Evolutionary conservation across 2,113 vertebrate genomes (phyloP).

Genomic region (Tor tambroides): DNA sequence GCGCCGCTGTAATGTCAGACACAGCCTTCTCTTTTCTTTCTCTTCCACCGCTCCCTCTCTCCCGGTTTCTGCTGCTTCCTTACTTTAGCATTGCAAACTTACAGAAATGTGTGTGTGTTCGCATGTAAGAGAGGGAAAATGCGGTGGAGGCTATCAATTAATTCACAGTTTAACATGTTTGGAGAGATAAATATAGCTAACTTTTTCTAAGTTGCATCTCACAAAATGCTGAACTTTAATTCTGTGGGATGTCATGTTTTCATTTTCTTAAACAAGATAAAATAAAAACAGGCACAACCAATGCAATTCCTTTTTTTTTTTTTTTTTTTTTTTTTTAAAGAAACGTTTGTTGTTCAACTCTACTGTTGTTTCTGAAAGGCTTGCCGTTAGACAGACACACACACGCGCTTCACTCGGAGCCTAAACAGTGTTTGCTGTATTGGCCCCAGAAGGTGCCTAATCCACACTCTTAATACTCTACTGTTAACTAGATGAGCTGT

Average conservation of each 20-base stretch:
- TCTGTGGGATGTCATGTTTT: not conserved
- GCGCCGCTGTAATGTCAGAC: constrained; percentile 85
- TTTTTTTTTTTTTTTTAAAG: not conserved
- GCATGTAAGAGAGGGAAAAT: not conserved
- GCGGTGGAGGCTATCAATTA: constrained; percentile 27
- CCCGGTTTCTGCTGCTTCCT: constrained; percentile 47
- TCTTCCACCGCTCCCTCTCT: constrained; percentile 45
- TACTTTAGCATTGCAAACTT: constrained; percentile 32
- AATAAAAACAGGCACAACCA: too few relatives aligned
- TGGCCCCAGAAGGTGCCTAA: constrained; percentile 59
- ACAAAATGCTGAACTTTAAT: not conserved
- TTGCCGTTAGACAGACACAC: constrained; percentile 3
- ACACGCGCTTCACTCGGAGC: not conserved
- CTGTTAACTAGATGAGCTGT: constrained; percentile 63
- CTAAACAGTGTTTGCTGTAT: constrained; percentile 30
- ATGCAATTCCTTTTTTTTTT: not conserved
- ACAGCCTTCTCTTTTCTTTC: constrained; percentile 70
- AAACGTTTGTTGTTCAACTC: constrained; percentile 1
- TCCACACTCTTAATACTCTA: constrained; percentile 63
- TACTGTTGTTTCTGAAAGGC: constrained; percentile 17
- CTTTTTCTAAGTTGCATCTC: not conserved
- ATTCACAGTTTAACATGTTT: not conserved
- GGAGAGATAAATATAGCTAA: not conserved
- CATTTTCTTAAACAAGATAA: too few relatives aligned
- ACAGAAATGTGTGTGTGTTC: constrained; percentile 13